phyloP scores from a whole-genome alignment of 1,140 invertebrate species.

The Panagrolaimus sp. region DNA sequence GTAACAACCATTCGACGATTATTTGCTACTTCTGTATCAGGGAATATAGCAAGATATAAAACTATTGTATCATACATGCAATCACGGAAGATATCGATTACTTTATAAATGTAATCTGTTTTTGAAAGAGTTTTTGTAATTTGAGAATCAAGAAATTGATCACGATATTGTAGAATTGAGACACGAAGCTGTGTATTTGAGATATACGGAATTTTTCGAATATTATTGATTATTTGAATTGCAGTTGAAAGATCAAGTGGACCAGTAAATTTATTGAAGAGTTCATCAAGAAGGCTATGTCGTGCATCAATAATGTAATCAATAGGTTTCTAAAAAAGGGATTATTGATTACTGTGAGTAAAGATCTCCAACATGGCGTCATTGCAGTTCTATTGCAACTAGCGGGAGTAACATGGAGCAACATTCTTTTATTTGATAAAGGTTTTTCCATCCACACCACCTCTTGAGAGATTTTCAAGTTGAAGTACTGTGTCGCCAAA shows the following conservation, averaged over 20 bases:
- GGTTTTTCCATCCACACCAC: no score
- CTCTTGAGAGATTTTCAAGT: no score
- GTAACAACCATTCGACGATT: conserved; percentile 20
- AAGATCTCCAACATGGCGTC: no score
- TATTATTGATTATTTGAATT: conserved; percentile 57
- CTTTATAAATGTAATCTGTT: conserved; percentile 46
- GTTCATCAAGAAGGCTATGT: conserved; percentile 47
- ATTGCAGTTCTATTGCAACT: no score
- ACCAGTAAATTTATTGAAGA: conserved; percentile 55
- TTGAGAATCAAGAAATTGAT: conserved; percentile 55
- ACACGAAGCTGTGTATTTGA: conserved; percentile 53
- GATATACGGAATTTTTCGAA: conserved; percentile 53
- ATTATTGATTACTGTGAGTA: no score
- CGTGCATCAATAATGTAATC: conserved; percentile 53
- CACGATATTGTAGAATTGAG: conserved; percentile 55
- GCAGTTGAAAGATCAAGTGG: conserved; percentile 50
- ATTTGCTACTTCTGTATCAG: conserved; percentile 49
- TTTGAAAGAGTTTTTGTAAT: conserved; percentile 44
- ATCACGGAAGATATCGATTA: conserved; percentile 54
- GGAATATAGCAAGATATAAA: conserved; percentile 57
- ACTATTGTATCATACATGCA: conserved; percentile 58
- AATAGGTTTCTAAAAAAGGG: conserved; percentile 13
- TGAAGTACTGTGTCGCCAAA: no score
- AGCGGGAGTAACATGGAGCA: no score
- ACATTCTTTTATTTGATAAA: no score